Evolutionary conservation across 2,113 vertebrate genomes (phyloP), one percentile per base, ranked within the genome.

Genomic region (Petroica traversi): DNA sequence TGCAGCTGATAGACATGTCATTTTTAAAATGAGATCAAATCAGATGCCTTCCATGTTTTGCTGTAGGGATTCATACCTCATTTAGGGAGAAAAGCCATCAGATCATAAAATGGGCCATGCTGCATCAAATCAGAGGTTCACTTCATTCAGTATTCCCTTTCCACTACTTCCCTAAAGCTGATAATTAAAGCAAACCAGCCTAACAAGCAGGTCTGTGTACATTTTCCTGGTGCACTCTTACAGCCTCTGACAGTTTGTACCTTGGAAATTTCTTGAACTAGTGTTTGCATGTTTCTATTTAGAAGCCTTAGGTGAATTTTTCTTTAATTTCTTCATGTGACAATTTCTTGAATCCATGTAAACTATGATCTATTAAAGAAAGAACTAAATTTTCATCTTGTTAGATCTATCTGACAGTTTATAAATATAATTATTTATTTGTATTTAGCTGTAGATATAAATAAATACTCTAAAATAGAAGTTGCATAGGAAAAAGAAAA

Each of bases 231-330:
- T 9, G 6, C 28, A 84, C 15, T 40, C 2, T 55, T 63, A 43
- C 0, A 69, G 24, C 2, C 3, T 75, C 49, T 23, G 49, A 4
- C 4, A 7, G 3, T 24, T 58, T 78, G 23, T 45, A 11, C 16
- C 19, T 71, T 18, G 13, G 66, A 92, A 85, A 75, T 55, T 66
- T 73, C 51, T 49, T 57, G 24, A 69, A 4, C 31, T 40, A 48
- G 5, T n/a, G 3, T 29, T 11, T 68, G 9, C 12, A 23, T 23
- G 7, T 36, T n/a, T 58, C 11, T 55, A 9, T 61, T 84, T 73
- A 57, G 15, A 19, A 51, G 20, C 2, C 26, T 52, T 29, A 33
- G 4, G 8, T 26, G 8, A 8, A 73, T 46, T 84, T 76, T 86
- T 11, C 15, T 87, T 79, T 76, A 19, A 51, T 46, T 81, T 85